phyloP scores from a whole-genome alignment of 1,140 invertebrate species.

The Penaeus vannamei region DNA sequence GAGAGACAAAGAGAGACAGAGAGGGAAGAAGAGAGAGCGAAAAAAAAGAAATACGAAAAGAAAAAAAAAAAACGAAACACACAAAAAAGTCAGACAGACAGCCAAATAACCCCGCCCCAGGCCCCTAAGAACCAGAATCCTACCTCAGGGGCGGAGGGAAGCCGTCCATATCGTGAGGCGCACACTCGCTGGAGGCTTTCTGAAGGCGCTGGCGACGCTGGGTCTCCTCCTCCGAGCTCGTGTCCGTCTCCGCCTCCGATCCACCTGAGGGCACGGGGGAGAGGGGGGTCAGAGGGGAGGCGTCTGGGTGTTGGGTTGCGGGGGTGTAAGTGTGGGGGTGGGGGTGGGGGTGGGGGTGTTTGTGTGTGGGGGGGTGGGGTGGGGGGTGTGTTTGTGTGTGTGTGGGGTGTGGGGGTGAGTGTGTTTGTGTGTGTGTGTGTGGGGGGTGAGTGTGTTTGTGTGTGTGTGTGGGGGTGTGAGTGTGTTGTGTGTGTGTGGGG shows the following conservation, averaged over 20 bases:
- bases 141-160: background rate
- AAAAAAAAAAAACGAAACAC: too few relatives aligned
- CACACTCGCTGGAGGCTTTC: constrained; percentile 8
- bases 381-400: background rate
- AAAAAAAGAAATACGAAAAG: too few relatives aligned
- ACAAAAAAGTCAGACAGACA: background rate
- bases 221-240: background rate
- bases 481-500: background rate
- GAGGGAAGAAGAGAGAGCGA: too few relatives aligned
- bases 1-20: too few relatives aligned
- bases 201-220: background rate
- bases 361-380: background rate
- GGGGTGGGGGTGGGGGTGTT: background rate
- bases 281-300: too few relatives aligned
- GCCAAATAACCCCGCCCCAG: too few relatives aligned
- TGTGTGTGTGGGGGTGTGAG: too few relatives aligned
- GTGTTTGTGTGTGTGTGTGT: too few relatives aligned
- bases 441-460: too few relatives aligned
- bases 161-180: background rate
- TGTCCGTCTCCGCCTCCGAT: background rate
- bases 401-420: too few relatives aligned
- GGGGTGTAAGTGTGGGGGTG: background rate
- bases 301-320: too few relatives aligned
- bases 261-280: background rate
- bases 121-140: too few relatives aligned